Evolutionary conservation across 1,140 invertebrate genomes (phyloP), one percentile per base, ranked within the genome.

Genomic region (Drosophila elegans): DNA sequence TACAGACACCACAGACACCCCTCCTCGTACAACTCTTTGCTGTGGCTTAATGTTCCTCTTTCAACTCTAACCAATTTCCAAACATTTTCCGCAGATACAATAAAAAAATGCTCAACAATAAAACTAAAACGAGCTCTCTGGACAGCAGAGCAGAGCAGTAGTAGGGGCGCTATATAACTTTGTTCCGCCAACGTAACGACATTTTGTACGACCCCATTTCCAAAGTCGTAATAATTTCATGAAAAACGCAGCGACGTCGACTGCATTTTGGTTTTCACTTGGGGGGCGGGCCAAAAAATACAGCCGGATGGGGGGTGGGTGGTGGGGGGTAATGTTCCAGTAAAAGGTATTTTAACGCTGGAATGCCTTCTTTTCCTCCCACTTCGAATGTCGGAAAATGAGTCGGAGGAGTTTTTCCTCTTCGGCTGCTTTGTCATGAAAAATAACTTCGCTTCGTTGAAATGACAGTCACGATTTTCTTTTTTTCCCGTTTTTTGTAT

Each of bases 191-290:
- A 74, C 73, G 76, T 88, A 88, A 88, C 79, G 83, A 89, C 75
- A 88, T 86, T 88, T 86, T 74, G 82, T 88, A 88, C 79, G 79
- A 86, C 78, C 80, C 76, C 76, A 88, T 80, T 89, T 83, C 64
- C 67, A 83, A 89, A 88, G 76, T 89, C 84, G 83, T 88, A 88
- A 88, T 88, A 89, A 89, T 88, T 88, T 88, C 84, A 88, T 89
- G 63, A 89, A 80, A 89, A 88, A 89, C 84, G 80, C 84, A 83
- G 82, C 83, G 38, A 76, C 59, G 66, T 38, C 64, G 66, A 49
- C 81, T 45, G 81, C 61, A 85, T 69, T 88, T 74, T 61, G 56
- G 52, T 38, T 53, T 62, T 48, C 45, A 36, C 36, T 59, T 9
- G 16, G 7, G 7, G 11, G 7, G 13, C 9, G 16, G 12, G 12